These are phyloP conservation scores for Bungarus multicinctus DNA, from an alignment of 2,113 vertebrate genomes.

Conservation along the genomic window DNA sequence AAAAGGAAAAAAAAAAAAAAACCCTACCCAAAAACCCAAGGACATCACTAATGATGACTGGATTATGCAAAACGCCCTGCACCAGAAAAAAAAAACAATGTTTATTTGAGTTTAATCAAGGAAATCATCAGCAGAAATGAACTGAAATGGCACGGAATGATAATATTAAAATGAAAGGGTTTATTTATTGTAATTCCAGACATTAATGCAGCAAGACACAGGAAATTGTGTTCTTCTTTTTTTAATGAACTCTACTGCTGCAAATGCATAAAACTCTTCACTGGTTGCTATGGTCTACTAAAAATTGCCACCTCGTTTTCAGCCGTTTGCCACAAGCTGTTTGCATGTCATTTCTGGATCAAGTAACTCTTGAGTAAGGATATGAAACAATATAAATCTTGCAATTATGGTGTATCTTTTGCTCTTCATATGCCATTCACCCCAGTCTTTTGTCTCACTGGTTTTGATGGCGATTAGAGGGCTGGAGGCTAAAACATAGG, in stretches of 20 bases:
- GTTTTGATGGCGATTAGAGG: not conserved
- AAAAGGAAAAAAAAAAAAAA: not conserved
- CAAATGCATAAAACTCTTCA: not conserved
- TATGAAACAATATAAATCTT: not conserved
- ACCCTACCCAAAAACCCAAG: not conserved
- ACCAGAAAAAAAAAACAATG: slow-evolving; percentile 4
- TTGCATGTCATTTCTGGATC: not conserved
- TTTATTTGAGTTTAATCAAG: slow-evolving; percentile 37
- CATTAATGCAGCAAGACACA: slow-evolving; percentile 21
- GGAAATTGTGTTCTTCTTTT: not conserved
- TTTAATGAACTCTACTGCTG: not conserved
- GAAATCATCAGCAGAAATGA: slow-evolving; percentile 24
- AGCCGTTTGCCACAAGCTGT: not conserved
- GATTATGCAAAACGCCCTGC: slow-evolving; percentile 43
- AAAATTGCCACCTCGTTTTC: not conserved
- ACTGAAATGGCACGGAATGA: slow-evolving; percentile 25
- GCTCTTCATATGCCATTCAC: not conserved
- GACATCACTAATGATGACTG: slow-evolving; percentile 34
- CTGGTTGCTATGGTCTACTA: not conserved
- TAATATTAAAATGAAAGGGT: slow-evolving; percentile 22
- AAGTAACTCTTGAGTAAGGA: not conserved
- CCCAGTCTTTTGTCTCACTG: not conserved
- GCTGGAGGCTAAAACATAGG: not conserved
- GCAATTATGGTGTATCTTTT: not conserved
- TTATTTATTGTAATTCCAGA: slow-evolving; percentile 27